Evolutionary conservation across 2,113 vertebrate genomes (phyloP), one percentile per base, ranked within the genome.

Genomic region (Paramormyrops kingsleyae): DNA sequence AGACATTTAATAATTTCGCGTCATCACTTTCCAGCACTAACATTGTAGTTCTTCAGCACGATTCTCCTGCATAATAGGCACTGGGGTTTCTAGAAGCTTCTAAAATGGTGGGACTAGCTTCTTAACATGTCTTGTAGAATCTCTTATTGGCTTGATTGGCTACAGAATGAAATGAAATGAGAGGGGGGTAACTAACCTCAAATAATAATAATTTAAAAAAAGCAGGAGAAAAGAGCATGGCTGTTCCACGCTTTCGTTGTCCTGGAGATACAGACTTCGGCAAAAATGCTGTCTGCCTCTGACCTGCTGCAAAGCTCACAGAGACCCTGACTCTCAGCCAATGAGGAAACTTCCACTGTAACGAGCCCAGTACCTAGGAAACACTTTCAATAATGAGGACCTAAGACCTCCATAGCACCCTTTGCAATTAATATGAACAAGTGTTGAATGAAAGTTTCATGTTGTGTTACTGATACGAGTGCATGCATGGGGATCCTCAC

Each of bases 1-100:
- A 52, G 42, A 83, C 88, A 66, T 87, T 90, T 35, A 12, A 49
- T 84, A 87, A 90, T 92, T 91, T 89, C 56, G 19, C 50, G 88
- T 89, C 83, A 77, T 90, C 88, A 89, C 74, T 92, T 74, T 92
- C 89, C 27, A 84, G 9, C 5, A 24, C 83, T 47, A 83, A 83
- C 35, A 5, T 3, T 35, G 44, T 50, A 19, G 44, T n/a, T 35
- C 44, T 70, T 88, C n/a, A 49, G 42, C 44, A 46, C 46, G 1
- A 88, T 66, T 70, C 42, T 88, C 56, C 21, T 88, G 4, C 35
- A 88, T 47, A 88, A n/a, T 44, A 44, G 35, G 10, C 35, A 88
- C 21, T 46, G 21, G 42, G 19, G 8, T 88, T 88, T 66, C 35
- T 53, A 62, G 15, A 56, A 88, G 42, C 83, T n/a, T 46, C 19